Evolutionary conservation across 2,888 invertebrate species (phyloP).

Genomic region (Drosophila nr. perissopoda): DNA sequence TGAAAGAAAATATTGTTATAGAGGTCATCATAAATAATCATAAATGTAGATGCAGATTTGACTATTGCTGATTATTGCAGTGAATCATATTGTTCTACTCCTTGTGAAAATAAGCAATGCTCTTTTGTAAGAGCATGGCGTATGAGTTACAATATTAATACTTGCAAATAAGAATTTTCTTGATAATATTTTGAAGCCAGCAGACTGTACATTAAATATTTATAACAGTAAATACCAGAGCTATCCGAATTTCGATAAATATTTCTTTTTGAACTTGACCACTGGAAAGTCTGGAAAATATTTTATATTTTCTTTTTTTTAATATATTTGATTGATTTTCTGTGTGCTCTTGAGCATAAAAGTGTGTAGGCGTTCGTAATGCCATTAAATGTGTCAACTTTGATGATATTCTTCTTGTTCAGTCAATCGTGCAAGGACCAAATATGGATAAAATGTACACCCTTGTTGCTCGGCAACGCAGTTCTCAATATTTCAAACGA

Average conservation of each 20-base stretch:
- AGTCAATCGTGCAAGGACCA: slow-evolving; percentile 23
- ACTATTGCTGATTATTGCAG: neutral
- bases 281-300: neutral
- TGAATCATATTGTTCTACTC: no score
- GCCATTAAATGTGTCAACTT: slow-evolving; percentile 37
- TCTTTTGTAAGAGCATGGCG: neutral
- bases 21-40: neutral
- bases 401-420: slow-evolving; percentile 38
- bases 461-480: slow-evolving; percentile 13
- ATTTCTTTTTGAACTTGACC: neutral
- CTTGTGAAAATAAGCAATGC: no score
- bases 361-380: slow-evolving; percentile 32
- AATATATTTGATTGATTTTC: slow-evolving; percentile 41
- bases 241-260: neutral
- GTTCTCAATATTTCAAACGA: slow-evolving; percentile 19
- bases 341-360: slow-evolving; percentile 31
- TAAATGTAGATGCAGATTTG: neutral
- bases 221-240: neutral
- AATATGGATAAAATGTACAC: slow-evolving; percentile 6
- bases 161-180: neutral
- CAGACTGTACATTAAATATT: neutral
- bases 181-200: neutral
- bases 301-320: slow-evolving; percentile 10
- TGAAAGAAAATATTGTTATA: neutral
- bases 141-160: neutral